phyloP scores from a whole-genome alignment of 2,113 vertebrate genomes.

The Bos taurus region DNA sequence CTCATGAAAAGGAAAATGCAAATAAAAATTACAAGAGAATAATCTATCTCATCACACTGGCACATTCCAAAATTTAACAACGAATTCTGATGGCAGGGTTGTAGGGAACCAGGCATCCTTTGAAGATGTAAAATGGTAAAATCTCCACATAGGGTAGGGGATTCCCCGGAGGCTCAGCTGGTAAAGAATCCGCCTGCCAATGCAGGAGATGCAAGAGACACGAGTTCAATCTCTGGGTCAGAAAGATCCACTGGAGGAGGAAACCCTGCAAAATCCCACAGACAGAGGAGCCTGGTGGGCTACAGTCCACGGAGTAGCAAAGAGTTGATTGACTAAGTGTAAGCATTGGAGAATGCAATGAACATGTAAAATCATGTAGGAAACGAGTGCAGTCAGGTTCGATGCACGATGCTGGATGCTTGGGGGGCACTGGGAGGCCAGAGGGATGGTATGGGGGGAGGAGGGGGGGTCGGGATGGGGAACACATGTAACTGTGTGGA shows the following conservation, averaged over 20 bases:
- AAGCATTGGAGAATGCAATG: no score
- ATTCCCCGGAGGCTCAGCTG: background rate
- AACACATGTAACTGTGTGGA: no score
- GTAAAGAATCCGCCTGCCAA: background rate
- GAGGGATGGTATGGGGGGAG: no score
- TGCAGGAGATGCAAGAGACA: background rate
- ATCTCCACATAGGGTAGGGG: background rate
- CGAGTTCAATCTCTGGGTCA: background rate
- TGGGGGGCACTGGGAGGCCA: no score
- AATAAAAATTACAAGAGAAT: background rate
- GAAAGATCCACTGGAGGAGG: background rate
- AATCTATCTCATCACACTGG: background rate
- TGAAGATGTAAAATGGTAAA: background rate
- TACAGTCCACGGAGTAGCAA: no score
- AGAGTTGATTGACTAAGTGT: accelerated
- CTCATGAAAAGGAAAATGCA: background rate
- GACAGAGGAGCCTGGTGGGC: background rate
- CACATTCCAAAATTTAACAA: background rate
- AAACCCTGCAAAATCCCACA: background rate
- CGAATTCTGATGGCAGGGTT: background rate
- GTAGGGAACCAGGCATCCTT: background rate
- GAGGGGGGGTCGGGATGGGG: no score
- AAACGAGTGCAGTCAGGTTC: no score
- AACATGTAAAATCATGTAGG: no score
- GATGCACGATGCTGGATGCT: no score